Base-by-base conservation (phyloP, 2,113 vertebrate genomes). In the Lepus timidus region DNA sequence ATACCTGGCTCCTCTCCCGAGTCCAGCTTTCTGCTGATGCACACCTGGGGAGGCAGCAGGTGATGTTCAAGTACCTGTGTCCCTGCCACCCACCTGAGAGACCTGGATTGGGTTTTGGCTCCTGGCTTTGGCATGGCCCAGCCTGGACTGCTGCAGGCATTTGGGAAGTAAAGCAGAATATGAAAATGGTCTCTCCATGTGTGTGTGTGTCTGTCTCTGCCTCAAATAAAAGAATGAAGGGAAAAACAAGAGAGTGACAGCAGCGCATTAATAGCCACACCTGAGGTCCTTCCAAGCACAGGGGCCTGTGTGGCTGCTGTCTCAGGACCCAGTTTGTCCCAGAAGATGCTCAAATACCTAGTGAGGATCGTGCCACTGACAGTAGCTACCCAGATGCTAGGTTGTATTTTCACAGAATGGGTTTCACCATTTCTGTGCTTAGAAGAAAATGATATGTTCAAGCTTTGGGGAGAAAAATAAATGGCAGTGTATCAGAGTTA, bases 321-420 rank as follows among this genome's bases (percentile, higher is more conserved):
- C 44, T 44, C 44, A 44, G 44, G 7, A 44, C 44, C 36, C 36
- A 36, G 36, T 44, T 44, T 44, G 8, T 27, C 16, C n/a, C 2
- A 36, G 12, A 55, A 17, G 17, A 10, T 49, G 78, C 36, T 29
- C 20, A 49, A 91, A 19, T 22, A 44, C 20, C 51, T 6, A 44
- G 19, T 75, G 0, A 27, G 36, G 55, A 71, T n/a, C 55, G 52
- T 20, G 71, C 19, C 14, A 4, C 22, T 20, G 29, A 36, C 29
- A 10, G 11, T 31, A 75, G n/a, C 49, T 80, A 9, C 51, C 31
- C 70, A 93, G 52, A 84, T 67, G 17, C 51, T 52, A 31, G 52
- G 51, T 55, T 85, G 87, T 29, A 36, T 81, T 88, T 81, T 85
- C 86, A 64, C 76, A 81, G 39, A 70, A 55, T 75, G 17, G 36